These are phyloP conservation scores for Platysteira castanea DNA, from an alignment of 2,113 vertebrate genomes.

Conservation along the genomic window DNA sequence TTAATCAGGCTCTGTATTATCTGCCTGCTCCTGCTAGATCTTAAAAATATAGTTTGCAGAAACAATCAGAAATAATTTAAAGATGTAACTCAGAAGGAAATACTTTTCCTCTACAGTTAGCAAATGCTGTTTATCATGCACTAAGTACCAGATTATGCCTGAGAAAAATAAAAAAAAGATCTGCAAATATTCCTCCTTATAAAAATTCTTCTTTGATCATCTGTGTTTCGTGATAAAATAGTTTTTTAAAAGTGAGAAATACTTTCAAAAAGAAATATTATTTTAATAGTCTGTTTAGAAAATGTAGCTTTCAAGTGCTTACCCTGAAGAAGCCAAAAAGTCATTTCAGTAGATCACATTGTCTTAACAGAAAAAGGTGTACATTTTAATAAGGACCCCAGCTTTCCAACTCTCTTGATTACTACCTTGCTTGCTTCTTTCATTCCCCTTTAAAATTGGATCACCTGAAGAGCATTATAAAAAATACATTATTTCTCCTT, in stretches of 20 bases:
- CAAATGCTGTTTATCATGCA: background rate
- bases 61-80: background rate
- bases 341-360: background rate
- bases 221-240: background rate
- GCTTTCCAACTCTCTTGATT: background rate
- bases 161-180: background rate
- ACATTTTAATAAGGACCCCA: background rate
- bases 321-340: background rate
- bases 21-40: background rate
- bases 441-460: background rate
- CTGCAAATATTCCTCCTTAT: background rate
- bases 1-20: background rate
- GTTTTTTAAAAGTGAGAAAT: background rate
- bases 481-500: background rate
- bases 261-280: background rate
- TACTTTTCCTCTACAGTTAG: background rate
- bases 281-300: slow-evolving; percentile 29
- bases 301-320: background rate
- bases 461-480: background rate
- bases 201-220: slow-evolving; percentile 2
- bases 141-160: background rate
- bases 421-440: background rate
- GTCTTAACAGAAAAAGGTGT: background rate
- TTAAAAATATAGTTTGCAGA: background rate
- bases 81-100: background rate